Conservation (phyloP, 2,888 invertebrate genomes). For the Thelaira solivaga region DNA sequence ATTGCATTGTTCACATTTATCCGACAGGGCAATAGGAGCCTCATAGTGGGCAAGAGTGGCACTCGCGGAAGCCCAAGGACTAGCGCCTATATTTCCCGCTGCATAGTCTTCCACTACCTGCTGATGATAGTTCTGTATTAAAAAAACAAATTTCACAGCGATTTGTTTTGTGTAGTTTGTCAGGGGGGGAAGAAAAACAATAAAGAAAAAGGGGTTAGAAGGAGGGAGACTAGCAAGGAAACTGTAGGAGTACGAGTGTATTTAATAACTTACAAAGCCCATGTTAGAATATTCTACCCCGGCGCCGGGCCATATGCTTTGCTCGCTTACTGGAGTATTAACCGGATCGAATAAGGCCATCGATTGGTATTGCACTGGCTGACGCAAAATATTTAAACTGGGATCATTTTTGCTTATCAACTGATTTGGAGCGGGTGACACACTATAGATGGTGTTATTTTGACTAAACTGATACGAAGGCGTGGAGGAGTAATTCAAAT, state of each 20-base stretch:
- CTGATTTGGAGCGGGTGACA: slow-evolving; percentile 68
- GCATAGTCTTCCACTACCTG: slow-evolving; percentile 75
- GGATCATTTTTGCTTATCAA: slow-evolving; percentile 75
- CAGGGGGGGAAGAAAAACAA: neutral
- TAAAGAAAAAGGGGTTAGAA: neutral
- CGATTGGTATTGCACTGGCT: slow-evolving; percentile 70
- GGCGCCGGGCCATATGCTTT: slow-evolving; percentile 68
- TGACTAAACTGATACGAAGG: slow-evolving; percentile 70
- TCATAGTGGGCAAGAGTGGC: slow-evolving; percentile 68
- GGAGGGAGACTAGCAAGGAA: neutral
- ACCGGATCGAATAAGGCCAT: slow-evolving; percentile 71
- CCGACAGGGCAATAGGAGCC: slow-evolving; percentile 64
- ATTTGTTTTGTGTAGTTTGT: slow-evolving; percentile 30
- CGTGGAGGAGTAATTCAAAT: slow-evolving; percentile 69
- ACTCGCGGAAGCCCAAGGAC: slow-evolving; percentile 67
- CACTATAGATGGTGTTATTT: slow-evolving; percentile 71
- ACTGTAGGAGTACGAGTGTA: neutral
- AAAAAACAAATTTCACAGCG: slow-evolving; percentile 28
- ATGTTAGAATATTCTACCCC: slow-evolving; percentile 71
- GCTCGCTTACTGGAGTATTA: slow-evolving; percentile 67
- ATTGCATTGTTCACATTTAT: slow-evolving; percentile 72
- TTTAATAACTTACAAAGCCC: slow-evolving; percentile 69
- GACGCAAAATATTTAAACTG: slow-evolving; percentile 71
- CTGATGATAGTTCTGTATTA: slow-evolving; percentile 71
- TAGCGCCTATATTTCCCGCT: slow-evolving; percentile 67